Evolutionary conservation across 2,888 invertebrate species (phyloP).

Genomic region (Aethes cnicana): DNA sequence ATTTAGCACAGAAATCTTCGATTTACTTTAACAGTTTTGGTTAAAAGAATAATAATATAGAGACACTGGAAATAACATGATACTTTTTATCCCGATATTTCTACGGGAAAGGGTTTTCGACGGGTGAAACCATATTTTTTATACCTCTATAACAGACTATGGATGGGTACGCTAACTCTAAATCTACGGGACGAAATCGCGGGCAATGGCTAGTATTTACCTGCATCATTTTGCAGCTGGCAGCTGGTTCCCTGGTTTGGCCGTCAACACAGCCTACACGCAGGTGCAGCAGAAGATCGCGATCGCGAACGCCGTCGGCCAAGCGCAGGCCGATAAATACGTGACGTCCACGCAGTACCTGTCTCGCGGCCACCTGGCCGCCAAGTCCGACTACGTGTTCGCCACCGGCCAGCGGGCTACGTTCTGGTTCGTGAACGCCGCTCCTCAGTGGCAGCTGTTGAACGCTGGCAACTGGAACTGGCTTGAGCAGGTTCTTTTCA

Average conservation of each 20-base stretch:
- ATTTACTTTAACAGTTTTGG: too few relatives aligned
- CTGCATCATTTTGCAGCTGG: slow-evolving; percentile 64
- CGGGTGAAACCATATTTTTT: too few relatives aligned
- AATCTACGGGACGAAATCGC: too few relatives aligned
- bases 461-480: slow-evolving; percentile 83
- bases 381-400: slow-evolving; percentile 84
- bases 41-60: too few relatives aligned
- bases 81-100: too few relatives aligned
- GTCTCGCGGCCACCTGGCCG: slow-evolving; percentile 83
- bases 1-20: too few relatives aligned
- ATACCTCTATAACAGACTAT: too few relatives aligned
- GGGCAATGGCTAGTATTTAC: too few relatives aligned
- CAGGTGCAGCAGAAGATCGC: slow-evolving; percentile 58
- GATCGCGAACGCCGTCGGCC: slow-evolving; percentile 56
- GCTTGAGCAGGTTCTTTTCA: slow-evolving; percentile 64
- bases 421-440: slow-evolving; percentile 85
- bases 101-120: too few relatives aligned
- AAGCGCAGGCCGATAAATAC: slow-evolving; percentile 65
- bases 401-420: slow-evolving; percentile 81
- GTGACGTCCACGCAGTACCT: slow-evolving; percentile 70
- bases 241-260: slow-evolving; percentile 71
- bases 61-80: too few relatives aligned
- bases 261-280: slow-evolving; percentile 63
- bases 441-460: slow-evolving; percentile 86
- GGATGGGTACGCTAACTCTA: too few relatives aligned